Evolutionary conservation across 2,113 vertebrate species (phyloP), one percentile per base, ranked within the genome.

Genomic region (Scartelaos histophorus): DNA sequence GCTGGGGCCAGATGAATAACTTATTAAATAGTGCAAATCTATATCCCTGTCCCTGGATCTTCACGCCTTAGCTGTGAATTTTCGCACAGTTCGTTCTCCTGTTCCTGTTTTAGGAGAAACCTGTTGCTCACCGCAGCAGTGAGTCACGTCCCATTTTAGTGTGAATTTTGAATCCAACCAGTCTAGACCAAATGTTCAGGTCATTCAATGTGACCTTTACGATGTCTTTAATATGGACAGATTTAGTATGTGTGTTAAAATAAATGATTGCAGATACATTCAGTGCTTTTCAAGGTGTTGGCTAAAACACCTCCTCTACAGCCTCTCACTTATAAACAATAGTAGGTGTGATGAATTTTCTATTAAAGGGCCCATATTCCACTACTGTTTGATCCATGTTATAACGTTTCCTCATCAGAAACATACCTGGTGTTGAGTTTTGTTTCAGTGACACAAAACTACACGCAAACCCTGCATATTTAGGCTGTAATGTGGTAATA

Each of bases 51-150:
- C 73, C 58, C 69, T 79, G 65, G 81, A 77, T 78, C 57, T 84
- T 88, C 83, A 85, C 88, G 83, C 83, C 47, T 71, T 34, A 53
- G 62, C 76, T 86, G 88, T 76, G 70, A 87, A 70, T 80, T 79
- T 84, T 87, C 85, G 85, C 85, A 85, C 83, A 45, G 69, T 80
- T 56, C 22, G 71, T 67, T 71, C 54, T 78, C 70, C 66, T 62
- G 60, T 61, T 78, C 71, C 67, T 67, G 51, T 38, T 70, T 74
- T 67, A 19, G 35, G 62, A 70, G 66, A 35, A 67, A 68, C n/a
- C 66, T 71, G 67, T 75, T 67, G 21, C 29, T 66, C 38, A 56
- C 54, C 25, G 34, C 38, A 65, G 67, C 57, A 43, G 83, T 71
- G 69, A 83, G 38, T 82, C 82, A 72, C 3, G 43, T 76, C 53